Percentiles rank a stretch among this genome's conserved stretches.
These are phyloP conservation scores for Patella pellucida DNA, from an alignment of 2,888 invertebrate genomes.

Conservation along the genomic window DNA sequence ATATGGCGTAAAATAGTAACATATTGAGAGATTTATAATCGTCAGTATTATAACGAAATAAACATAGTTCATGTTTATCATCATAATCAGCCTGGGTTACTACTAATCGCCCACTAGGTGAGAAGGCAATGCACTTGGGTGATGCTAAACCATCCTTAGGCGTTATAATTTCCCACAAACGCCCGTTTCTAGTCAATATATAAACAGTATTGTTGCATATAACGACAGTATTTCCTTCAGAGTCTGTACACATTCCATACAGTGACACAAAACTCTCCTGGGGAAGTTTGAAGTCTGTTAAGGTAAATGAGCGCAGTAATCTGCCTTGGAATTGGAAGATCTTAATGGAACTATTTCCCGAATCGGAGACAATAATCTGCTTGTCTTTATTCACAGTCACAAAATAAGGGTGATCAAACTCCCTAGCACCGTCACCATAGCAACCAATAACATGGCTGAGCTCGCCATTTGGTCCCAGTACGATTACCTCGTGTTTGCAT, in stretches of 20 bases:
- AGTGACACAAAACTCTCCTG: constrained; percentile 53
- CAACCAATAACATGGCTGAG: constrained; percentile 58
- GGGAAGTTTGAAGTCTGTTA: constrained; percentile 56
- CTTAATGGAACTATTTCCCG: constrained; percentile 65
- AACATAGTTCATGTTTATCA: constrained; percentile 56
- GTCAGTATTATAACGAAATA: constrained; percentile 61
- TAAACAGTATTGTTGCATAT: constrained; percentile 64
- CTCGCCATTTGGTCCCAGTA: constrained; percentile 55
- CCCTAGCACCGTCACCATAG: constrained; percentile 55
- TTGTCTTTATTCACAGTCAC: constrained; percentile 60
- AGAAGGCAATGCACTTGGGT: constrained; percentile 61
- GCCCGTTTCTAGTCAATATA: constrained; percentile 62
- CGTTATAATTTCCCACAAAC: constrained; percentile 65
- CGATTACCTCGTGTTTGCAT: constrained; percentile 60
- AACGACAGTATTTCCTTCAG: constrained; percentile 61
- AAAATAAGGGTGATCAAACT: constrained; percentile 67
- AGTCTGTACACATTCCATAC: constrained; percentile 60
- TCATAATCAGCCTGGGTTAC: constrained; percentile 58
- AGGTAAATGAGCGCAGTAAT: constrained; percentile 53
- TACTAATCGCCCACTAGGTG: constrained; percentile 51
- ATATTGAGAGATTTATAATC: constrained; percentile 63
- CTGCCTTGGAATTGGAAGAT: constrained; percentile 64
- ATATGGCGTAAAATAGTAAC: constrained; percentile 62
- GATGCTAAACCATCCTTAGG: constrained; percentile 59
- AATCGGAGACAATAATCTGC: constrained; percentile 65